Percentiles rank a stretch among this genome's conserved stretches.
Evolutionary conservation across 2,797 vertebrate genomes (phyloP).

Genomic region (Notolepis coatsorum): DNA sequence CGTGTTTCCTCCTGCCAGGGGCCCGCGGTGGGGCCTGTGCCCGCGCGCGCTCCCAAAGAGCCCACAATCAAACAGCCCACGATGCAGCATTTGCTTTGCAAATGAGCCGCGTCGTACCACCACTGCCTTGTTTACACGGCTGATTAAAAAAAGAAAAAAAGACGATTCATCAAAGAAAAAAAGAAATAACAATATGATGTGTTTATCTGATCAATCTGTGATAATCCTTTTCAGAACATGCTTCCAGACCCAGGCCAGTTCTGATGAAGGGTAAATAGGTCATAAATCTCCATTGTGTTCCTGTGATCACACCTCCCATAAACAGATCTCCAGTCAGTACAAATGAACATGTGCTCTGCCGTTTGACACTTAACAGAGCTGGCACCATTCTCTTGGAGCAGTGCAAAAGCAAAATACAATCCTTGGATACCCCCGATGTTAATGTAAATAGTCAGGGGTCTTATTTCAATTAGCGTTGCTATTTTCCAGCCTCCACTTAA

Average conservation of each 20-base stretch:
- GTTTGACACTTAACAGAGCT: background rate
- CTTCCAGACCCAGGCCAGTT: background rate
- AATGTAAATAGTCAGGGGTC: background rate
- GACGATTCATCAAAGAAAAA: slow-evolving; percentile 47
- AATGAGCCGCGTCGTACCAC: slow-evolving; percentile 56
- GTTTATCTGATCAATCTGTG: slow-evolving; percentile 33
- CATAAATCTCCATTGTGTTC: slow-evolving; percentile 30
- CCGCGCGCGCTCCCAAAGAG: slow-evolving; percentile 32
- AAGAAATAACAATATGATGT: slow-evolving; percentile 21
- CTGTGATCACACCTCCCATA: slow-evolving; percentile 11
- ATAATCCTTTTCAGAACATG: slow-evolving; percentile 17
- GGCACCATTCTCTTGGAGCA: background rate
- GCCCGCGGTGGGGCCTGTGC: slow-evolving; percentile 18
- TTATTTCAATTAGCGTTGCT: slow-evolving; percentile 1
- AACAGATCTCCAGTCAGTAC: slow-evolving; percentile 1
- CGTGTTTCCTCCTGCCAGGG: slow-evolving; percentile 21
- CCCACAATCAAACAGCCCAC: slow-evolving; percentile 49
- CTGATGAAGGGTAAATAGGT: slow-evolving; percentile 18
- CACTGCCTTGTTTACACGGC: slow-evolving; percentile 61
- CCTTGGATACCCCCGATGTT: background rate
- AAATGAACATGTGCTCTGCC: background rate
- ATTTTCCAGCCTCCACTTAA: slow-evolving; percentile 11
- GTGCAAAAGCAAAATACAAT: background rate
- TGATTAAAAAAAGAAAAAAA: slow-evolving; percentile 30
- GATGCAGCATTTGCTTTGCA: slow-evolving; percentile 58